Evolutionary conservation across 2,797 vertebrate species (phyloP), one percentile per base, ranked within the genome.

Genomic region (Onychomys leucogaster): DNA sequence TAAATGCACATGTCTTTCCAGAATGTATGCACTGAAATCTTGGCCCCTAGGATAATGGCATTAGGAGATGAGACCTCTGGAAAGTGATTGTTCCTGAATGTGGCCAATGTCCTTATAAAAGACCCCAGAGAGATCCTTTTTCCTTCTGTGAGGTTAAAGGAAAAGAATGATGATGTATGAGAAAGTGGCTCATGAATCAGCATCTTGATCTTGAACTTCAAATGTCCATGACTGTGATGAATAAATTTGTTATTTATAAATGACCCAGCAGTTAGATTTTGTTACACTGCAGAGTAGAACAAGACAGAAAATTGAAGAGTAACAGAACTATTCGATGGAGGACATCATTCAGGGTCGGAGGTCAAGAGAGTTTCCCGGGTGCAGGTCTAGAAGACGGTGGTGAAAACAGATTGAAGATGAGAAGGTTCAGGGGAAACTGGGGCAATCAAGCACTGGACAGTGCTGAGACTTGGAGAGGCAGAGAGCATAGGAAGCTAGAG

Each of bases 401-500:
- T 59, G 63, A 61, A 65, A 94, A 65, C 23, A 82, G 59, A 75
- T 86, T 57, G 67, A 78, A 92, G n/a, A 8, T 65, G 2, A 57
- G 52, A 32, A 71, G 6, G 13, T 67, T 16, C 2, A 57, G 41
- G 23, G 80, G 49, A 21, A 49, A 52, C 89, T 43, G 59, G 14
- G 81, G 63, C 3, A 69, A 78, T 17, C 32, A 43, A 78, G 37
- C 65, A 85, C 14, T 17, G 17, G 52, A 21, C 12, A 88, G 63
- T 49, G 32, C 57, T 81, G 90, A 94, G 90, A 23, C 29, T 43
- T 27, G 27, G 2, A 87, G 57, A 52, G 21, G n/a, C 17, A 75
- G 95, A 86, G 49, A 61, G 57, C 1, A 92, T 29, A 94, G 27
- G 88, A 92, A 85, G 37, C 29, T 92, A 75, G 87, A 77, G 37